These are phyloP conservation scores for Trigoniulus corallinus DNA, from an alignment of 1,140 invertebrate species.

Conservation along the genomic window DNA sequence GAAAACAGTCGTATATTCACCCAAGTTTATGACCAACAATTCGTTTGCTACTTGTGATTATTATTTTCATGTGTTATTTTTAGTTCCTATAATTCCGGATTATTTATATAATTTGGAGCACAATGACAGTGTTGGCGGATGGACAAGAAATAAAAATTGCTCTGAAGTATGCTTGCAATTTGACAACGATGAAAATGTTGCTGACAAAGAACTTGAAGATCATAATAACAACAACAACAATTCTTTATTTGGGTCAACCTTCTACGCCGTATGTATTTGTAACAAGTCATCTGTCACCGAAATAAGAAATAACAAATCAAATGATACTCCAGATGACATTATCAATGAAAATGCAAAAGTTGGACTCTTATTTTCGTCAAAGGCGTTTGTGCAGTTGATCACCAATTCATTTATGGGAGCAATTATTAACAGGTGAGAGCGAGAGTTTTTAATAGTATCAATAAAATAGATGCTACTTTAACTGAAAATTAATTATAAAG, in stretches of 20 bases:
- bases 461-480: too few species aligned
- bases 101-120: conserved; percentile 41
- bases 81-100: conserved; percentile 74
- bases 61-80: too few species aligned
- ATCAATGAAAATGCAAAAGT: conserved; percentile 51
- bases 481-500: too few species aligned
- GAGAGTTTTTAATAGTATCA: conserved; percentile 4
- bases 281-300: not conserved
- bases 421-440: conserved; percentile 41
- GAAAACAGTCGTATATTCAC: not conserved
- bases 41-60: conserved; percentile 1
- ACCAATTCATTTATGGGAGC: conserved; percentile 65
- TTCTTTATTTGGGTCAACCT: not conserved
- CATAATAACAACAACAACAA: not conserved
- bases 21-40: not conserved
- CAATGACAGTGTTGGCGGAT: not conserved
- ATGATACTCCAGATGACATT: conserved; percentile 10
- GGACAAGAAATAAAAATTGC: not conserved
- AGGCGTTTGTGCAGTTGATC: conserved; percentile 68
- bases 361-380: conserved; percentile 64
- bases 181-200: not conserved
- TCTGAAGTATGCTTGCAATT: too few species aligned
- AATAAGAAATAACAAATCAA: not conserved
- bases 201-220: not conserved
- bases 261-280: not conserved